A percentile compares a stretch with the other conserved stretches of the same genome.
Conservation (phyloP, 2,113 vertebrate species). For the Tamias sibiricus region DNA sequence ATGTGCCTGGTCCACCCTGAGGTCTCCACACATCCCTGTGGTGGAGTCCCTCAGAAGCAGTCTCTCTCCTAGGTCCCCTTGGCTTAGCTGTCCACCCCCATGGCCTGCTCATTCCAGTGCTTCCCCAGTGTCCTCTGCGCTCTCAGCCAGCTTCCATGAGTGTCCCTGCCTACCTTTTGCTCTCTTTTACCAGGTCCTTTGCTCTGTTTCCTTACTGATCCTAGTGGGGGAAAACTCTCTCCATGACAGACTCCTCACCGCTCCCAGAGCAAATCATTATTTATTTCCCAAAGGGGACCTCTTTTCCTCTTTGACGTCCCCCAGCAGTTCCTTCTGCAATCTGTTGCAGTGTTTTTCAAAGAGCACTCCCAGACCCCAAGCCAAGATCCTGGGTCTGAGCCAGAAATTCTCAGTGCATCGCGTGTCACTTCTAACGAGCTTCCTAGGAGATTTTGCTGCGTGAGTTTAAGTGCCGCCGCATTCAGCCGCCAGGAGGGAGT, state of each 20-base stretch:
- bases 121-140: not conserved
- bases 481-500: not conserved
- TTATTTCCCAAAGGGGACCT: conserved; percentile 19
- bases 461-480: not conserved
- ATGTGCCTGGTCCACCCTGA: not conserved
- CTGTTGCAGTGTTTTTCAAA: conserved; percentile 27
- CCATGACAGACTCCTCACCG: not conserved
- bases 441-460: not conserved
- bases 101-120: not conserved
- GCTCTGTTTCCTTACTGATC: not conserved
- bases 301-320: conserved; percentile 10
- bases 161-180: not conserved
- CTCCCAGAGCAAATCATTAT: conserved; percentile 25
- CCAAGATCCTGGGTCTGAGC: conserved; percentile 18
- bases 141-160: not conserved
- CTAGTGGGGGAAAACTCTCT: not conserved
- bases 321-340: not conserved
- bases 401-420: not conserved
- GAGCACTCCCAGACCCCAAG: not conserved
- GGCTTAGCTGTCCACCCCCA: not conserved
- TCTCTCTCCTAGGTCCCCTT: not conserved
- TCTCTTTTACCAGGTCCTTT: not conserved
- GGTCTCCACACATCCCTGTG: not conserved
- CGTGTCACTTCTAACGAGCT: conserved; percentile 26
- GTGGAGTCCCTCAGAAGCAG: not conserved